Base-by-base conservation (phyloP, 2,797 vertebrate species). In the Psittacula derbiana region DNA sequence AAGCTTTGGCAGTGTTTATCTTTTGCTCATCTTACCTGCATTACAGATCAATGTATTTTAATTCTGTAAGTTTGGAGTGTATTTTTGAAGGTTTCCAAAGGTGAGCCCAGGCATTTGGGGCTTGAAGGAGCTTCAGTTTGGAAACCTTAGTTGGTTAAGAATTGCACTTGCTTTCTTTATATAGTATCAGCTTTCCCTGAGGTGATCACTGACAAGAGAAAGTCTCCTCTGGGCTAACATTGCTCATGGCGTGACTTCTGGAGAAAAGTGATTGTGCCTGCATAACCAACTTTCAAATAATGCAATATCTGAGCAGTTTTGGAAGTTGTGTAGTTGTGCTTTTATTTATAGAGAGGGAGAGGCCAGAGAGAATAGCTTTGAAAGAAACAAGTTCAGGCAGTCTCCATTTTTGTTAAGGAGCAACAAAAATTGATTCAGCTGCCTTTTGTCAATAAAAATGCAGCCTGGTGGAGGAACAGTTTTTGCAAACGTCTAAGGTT, bases 1-100 rank as follows among this genome's bases (percentile, higher is more conserved):
- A 86, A 92, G 90, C 83, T 95, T 88, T 88, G 83, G 49, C 83
- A 82, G 41, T 94, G 88, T 93, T 97, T 97, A 76, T 87, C 90
- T 94, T 86, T 82, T 80, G 71, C 86, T 93, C 67, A 46, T 95
- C 41, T 95, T 92, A 91, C 72, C 80, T 92, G 80, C 12, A 3
- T 92, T 93, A 60, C 57, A 91, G 79, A 93, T 92, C 67, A 85
- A 65, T 90, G 69, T 55, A 38, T 86, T 92, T 89, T 80, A 94
- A 86, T 17, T 9, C 71, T 82, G 3, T 72, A 64, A 70, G n/a
- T 78, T 93, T 47, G 86, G 60, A 72, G 44, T 7, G 3, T 72
- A 24, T 94, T 95, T 94, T 49, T 80, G 31, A 27, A 86, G 62
- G 55, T 80, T 95, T 92, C 53, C 55, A 85, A 47, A 28, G n/a